Conservation (phyloP, 2,113 vertebrate species). For the Cephalopholis sonnerati region DNA sequence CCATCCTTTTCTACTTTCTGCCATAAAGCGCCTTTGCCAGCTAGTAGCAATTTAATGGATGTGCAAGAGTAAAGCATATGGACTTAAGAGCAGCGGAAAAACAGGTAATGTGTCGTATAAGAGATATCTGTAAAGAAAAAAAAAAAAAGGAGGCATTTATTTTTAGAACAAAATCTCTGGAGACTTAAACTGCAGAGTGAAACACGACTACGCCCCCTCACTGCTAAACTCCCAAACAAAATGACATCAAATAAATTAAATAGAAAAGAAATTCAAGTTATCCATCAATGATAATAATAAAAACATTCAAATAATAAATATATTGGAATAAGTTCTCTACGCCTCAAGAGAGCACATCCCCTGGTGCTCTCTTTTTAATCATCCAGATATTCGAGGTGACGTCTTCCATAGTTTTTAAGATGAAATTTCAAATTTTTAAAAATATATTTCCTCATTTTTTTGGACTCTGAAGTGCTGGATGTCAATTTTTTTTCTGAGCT, state of each 20-base stretch:
- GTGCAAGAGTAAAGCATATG: constrained; percentile 69
- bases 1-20: constrained; percentile 62
- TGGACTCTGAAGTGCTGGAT: constrained; percentile 42
- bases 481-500: constrained; percentile 47
- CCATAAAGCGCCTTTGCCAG: constrained; percentile 68
- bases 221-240: constrained; percentile 59
- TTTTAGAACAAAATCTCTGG: constrained; percentile 57
- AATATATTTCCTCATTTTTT: constrained; percentile 35
- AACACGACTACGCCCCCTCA: constrained; percentile 59
- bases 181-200: constrained; percentile 55
- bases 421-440: constrained; percentile 24
- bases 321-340: constrained; percentile 58
- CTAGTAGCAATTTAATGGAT: constrained; percentile 64
- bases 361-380: constrained; percentile 25
- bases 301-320: constrained; percentile 78
- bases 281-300: constrained; percentile 61
- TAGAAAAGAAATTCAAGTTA: constrained; percentile 82
- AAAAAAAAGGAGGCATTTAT: constrained; percentile 59
- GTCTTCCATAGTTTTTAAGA: constrained; percentile 33
- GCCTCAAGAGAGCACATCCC: constrained; percentile 47
- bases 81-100: constrained; percentile 66
- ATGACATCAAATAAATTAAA: constrained; percentile 79
- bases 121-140: constrained; percentile 54
- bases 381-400: constrained; percentile 32
- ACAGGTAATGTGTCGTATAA: constrained; percentile 55